Conservation (phyloP, 2,888 invertebrate genomes). For the Ceriagrion tenellum region DNA sequence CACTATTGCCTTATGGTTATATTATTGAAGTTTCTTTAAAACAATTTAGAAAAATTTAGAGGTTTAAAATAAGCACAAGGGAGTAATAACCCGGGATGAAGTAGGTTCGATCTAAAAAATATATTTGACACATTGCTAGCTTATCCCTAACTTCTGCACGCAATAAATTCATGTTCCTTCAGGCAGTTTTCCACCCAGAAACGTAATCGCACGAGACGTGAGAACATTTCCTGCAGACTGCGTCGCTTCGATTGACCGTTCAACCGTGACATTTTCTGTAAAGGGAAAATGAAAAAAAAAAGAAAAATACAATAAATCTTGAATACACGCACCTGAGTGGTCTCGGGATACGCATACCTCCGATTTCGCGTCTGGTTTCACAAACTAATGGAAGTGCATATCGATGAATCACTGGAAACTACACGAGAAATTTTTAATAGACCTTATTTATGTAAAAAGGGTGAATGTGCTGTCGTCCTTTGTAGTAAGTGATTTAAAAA, state of each 20-base stretch:
- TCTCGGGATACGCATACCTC: neutral
- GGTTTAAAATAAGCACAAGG: neutral
- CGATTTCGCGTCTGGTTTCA: neutral
- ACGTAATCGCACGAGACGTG: neutral
- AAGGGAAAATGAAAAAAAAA: too few species aligned
- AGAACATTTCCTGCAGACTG: conserved; percentile 33
- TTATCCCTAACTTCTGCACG: neutral
- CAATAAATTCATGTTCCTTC: neutral
- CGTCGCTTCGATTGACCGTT: conserved; percentile 17
- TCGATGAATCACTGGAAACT: neutral
- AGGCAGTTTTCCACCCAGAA: neutral
- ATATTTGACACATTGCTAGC: neutral
- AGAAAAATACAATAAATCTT: neutral
- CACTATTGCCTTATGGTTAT: too few species aligned
- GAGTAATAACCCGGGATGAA: neutral
- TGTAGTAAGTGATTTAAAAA: too few species aligned
- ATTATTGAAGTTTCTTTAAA: too few species aligned
- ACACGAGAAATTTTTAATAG: neutral
- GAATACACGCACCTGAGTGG: conserved; percentile 22
- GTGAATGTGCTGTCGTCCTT: too few species aligned
- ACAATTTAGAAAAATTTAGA: too few species aligned
- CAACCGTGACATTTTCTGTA: neutral
- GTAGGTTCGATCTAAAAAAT: neutral
- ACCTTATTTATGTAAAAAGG: too few species aligned
- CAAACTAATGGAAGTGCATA: neutral